Conservation (phyloP, 2,113 vertebrate species). For the Callionymus lyra region DNA sequence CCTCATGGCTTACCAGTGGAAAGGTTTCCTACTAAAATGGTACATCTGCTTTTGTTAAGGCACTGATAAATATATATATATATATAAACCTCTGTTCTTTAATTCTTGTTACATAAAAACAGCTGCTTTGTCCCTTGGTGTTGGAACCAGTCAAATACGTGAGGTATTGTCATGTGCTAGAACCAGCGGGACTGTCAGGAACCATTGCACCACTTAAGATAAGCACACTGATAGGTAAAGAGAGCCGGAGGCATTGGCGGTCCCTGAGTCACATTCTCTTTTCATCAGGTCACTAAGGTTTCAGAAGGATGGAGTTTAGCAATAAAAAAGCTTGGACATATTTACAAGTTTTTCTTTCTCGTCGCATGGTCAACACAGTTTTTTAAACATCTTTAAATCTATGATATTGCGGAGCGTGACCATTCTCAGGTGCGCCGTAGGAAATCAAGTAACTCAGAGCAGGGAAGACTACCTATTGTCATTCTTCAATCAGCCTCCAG, state of each 20-base stretch:
- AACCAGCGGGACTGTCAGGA: slow-evolving; percentile 19
- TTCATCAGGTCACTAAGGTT: slow-evolving; percentile 26
- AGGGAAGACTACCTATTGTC: slow-evolving; percentile 60
- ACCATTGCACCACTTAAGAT: slow-evolving; percentile 55
- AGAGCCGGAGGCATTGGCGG: slow-evolving; percentile 29
- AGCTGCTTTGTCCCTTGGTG: slow-evolving; percentile 14
- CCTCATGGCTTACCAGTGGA: slow-evolving; percentile 34
- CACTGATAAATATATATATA: slow-evolving; percentile 32
- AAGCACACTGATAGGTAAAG: slow-evolving; percentile 44
- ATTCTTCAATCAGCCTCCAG: slow-evolving; percentile 56
- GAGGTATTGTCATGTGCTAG: slow-evolving; percentile 14
- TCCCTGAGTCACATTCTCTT: slow-evolving; percentile 29
- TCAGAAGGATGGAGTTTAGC: slow-evolving; percentile 16
- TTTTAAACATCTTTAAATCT: no score
- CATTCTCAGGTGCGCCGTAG: slow-evolving; percentile 5
- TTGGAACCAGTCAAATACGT: slow-evolving; percentile 16
- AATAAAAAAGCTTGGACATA: no score
- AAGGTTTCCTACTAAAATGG: slow-evolving; percentile 26
- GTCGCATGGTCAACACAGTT: no score
- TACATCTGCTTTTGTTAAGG: slow-evolving; percentile 20
- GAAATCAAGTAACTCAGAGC: slow-evolving; percentile 40
- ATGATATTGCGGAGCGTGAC: no score
- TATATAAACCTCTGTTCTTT: no score
- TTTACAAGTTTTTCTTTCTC: no score
- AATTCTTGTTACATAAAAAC: slow-evolving; percentile 12